Base-by-base conservation (phyloP, 2,888 invertebrate genomes). In the Anaspis maculata region DNA sequence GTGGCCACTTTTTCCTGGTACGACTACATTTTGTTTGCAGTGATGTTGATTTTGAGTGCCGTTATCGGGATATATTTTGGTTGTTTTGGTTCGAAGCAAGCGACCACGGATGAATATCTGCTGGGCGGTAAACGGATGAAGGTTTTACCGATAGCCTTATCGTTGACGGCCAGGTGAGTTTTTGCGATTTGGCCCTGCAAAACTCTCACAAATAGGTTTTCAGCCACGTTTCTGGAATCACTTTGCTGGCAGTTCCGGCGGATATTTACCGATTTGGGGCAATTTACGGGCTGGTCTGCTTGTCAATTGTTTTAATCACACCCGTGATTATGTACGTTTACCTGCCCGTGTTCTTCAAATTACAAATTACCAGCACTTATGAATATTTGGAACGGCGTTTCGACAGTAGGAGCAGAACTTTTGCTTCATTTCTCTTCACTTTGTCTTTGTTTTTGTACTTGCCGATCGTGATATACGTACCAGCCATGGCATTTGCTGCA, bases 161-260 rank as follows among this genome's bases (percentile, higher is more conserved):
- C 83, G 9, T 66, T 86, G 9, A 73, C 82, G 46, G 79, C 85
- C 3, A 82, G 82, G 83, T 83, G 62, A 67, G 9, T 19, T 6
- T n/a, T 6, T 9, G 66, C 3, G 6, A 29, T 24, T 24, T 15
- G 13, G 3, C 19, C 5, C 19, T 19, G 5, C 5, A 19, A 6
- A 19, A 5, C 19, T 19, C 5, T 19, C 19, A 19, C 9, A 6
- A 19, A 6, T 9, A 19, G 19, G 5, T 6, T 19, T 67, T 27
- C 61, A 83, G 83, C 52, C 79, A 81, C 43, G 64, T 83, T 49
- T 84, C 84, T 2, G 83, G 83, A 21, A 77, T 85, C 26, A 82
- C 83, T 1, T 62, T 85, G 4, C 68, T 86, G 6, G 85, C 81
- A 0, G 73, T 81, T 4, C 84, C 85, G 0, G 75, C 83, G 1